Evolutionary conservation across 2,888 invertebrate species (phyloP).

Genomic region (Andricus quercusramuli): DNA sequence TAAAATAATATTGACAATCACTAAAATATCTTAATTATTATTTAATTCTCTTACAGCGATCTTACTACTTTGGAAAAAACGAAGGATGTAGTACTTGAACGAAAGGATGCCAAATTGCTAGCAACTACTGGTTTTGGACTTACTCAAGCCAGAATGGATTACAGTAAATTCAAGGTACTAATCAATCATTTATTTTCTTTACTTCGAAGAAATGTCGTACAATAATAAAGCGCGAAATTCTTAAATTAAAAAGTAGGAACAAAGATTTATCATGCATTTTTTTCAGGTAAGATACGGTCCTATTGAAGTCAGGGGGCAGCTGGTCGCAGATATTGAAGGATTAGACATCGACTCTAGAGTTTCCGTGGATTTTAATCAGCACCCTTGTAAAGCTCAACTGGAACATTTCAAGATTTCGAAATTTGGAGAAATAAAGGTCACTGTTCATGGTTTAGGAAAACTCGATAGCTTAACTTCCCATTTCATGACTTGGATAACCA

Average conservation of each 20-base stretch:
- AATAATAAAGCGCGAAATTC: no score
- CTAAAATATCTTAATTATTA: background rate
- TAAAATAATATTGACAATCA: background rate
- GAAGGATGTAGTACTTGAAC: constrained; percentile 42
- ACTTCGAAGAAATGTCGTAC: background rate
- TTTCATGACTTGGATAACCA: background rate
- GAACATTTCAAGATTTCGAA: constrained; percentile 53
- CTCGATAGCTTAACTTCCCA: constrained; percentile 52
- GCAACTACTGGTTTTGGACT: constrained; percentile 58
- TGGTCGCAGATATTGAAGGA: constrained; percentile 53
- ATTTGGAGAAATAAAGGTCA: constrained; percentile 54
- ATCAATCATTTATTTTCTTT: background rate
- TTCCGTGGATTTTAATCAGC: constrained; percentile 54
- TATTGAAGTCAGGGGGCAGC: constrained; percentile 51
- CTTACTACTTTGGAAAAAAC: constrained; percentile 58
- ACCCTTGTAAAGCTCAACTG: constrained; percentile 53
- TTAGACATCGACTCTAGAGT: constrained; percentile 49
- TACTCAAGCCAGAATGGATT: constrained; percentile 51
- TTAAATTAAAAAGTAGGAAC: background rate
- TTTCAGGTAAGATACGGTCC: constrained; percentile 55
- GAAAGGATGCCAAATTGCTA: constrained; percentile 49
- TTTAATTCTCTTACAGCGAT: constrained; percentile 54
- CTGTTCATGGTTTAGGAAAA: constrained; percentile 58
- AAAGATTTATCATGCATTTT: background rate
- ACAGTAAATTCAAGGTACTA: constrained; percentile 58